Conservation (phyloP, 1,140 invertebrate genomes). For the Procambarus clarkii region DNA sequence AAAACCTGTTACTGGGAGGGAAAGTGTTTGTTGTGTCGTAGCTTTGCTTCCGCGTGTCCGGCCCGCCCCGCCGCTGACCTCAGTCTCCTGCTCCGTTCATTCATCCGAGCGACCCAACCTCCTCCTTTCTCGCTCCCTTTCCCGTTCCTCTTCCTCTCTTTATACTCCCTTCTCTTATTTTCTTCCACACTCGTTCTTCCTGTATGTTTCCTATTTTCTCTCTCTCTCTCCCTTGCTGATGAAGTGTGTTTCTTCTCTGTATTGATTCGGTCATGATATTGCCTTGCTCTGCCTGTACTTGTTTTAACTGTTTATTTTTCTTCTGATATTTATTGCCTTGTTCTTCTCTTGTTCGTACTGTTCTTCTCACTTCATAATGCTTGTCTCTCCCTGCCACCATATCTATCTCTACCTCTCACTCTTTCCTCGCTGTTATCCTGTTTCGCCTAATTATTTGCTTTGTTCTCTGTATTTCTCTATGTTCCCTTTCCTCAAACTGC, state of each 20-base stretch:
- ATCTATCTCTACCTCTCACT: neutral
- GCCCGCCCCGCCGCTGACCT: conserved; percentile 29
- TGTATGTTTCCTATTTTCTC: conserved; percentile 22
- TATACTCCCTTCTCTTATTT: neutral
- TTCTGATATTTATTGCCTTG: neutral
- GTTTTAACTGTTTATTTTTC: neutral
- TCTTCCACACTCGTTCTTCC: conserved; percentile 11
- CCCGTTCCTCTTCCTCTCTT: too few species aligned
- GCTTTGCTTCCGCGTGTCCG: conserved; percentile 26
- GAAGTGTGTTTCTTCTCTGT: neutral
- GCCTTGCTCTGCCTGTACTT: neutral
- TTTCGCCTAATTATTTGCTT: neutral
- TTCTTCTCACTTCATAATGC: too few species aligned
- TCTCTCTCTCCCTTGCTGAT: conserved; percentile 6
- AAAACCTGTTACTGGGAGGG: conserved; percentile 43
- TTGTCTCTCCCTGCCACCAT: too few species aligned
- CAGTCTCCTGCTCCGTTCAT: conserved; percentile 9
- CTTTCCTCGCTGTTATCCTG: neutral
- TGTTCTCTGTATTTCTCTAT: neutral
- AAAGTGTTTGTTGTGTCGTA: conserved; percentile 30
- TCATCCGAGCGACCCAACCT: conserved; percentile 17
- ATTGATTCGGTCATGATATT: too few species aligned
- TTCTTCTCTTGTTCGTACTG: too few species aligned
- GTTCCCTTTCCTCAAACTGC: neutral
- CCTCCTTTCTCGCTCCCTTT: neutral